Base-by-base conservation (phyloP, 2,113 vertebrate genomes). In the Carollia perspicillata region DNA sequence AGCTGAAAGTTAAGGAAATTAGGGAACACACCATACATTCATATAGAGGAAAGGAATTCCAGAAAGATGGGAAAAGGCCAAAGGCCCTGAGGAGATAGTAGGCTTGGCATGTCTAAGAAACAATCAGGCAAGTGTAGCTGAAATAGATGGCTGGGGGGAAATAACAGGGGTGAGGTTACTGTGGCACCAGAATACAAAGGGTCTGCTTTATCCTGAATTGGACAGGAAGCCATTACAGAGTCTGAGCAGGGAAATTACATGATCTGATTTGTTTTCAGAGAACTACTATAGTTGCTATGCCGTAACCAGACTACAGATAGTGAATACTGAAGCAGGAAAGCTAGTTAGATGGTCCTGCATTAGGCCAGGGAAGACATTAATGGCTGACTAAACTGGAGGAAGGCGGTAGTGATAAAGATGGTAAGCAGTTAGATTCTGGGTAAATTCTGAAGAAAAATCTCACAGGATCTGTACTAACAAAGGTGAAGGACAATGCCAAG, bases 281-380 rank as follows among this genome's bases (percentile, higher is more conserved):
- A 58, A 75, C n/a, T 58, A 86, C 40, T n/a, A 33, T 63, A 20
- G 44, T 22, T 93, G 78, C 42, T 75, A 89, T 47, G 26, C 77
- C 22, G 26, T 86, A 71, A 92, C 17, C 2, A 77, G 37, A 63
- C 14, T 63, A 58, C 23, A 81, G 60, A 93, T 12, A 49, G 60
- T 35, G 90, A 72, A 83, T 63, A 85, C 8, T 81, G 47, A 77
- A 90, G 40, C 78, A 94, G 88, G 49, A 80, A 95, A 71, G 44
- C 18, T n/a, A 81, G 35, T 81, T 10, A 80, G 65, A 85, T 18
- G 17, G 10, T 75, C 66, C 8, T 71, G 37, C 10, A 42, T 58
- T 72, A 79, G 44, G 69, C 33, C 28, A 89, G 33, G 33, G 85
- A 26, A 94, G 22, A 77, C 3, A 35, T 51, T 16, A 77, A 58